Evolutionary conservation across 2,113 vertebrate genomes (phyloP).

Genomic region (Fukomys damarensis): DNA sequence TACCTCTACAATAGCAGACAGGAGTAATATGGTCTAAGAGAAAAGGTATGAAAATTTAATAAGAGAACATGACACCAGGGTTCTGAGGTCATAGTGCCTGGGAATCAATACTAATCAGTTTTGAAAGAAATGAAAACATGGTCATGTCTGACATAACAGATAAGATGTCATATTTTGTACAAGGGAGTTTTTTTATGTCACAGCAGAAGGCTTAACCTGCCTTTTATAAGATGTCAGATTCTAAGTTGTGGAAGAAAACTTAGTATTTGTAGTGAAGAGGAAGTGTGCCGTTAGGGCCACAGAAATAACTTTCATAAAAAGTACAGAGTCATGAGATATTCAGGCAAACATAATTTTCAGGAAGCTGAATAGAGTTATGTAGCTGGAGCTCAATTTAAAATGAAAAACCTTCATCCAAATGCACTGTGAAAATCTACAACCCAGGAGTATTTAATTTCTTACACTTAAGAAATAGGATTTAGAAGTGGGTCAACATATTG

Average conservation of each 20-base stretch:
- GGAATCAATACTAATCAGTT: slow-evolving; percentile 46
- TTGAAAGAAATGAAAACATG: slow-evolving; percentile 47
- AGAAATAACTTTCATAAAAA: neutral
- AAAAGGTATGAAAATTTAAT: neutral
- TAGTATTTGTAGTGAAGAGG: neutral
- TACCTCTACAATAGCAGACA: neutral
- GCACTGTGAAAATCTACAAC: slow-evolving; percentile 1
- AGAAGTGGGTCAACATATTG: slow-evolving; percentile 5
- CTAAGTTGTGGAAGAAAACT: neutral
- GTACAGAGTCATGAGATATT: neutral
- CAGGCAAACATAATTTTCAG: neutral
- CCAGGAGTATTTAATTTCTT: slow-evolving; percentile 31
- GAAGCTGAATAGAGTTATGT: neutral
- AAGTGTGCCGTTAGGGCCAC: neutral
- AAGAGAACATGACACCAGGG: neutral
- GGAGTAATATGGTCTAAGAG: neutral
- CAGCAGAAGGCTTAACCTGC: neutral
- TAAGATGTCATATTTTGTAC: slow-evolving; percentile 40
- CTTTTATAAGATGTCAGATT: neutral
- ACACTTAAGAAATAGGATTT: neutral
- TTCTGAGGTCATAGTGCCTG: neutral
- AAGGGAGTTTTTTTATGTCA: slow-evolving; percentile 37
- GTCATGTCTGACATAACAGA: neutral
- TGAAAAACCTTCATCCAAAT: slow-evolving; percentile 28
- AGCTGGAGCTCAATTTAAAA: neutral